These are phyloP conservation scores for Sebastes nivosus DNA, from an alignment of 2,797 vertebrate genomes.

Conservation along the genomic window DNA sequence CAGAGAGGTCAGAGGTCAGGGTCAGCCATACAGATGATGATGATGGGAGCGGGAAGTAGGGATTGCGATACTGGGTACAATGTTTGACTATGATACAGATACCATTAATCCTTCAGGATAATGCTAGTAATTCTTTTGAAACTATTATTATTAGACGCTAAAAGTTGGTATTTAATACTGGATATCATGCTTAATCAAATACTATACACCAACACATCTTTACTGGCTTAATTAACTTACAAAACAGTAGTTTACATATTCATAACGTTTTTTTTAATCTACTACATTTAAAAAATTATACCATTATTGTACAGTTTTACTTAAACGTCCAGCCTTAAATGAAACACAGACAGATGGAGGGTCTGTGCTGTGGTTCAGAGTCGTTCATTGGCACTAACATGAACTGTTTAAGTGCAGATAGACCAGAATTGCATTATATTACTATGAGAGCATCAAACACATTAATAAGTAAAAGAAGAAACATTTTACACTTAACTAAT, in stretches of 20 bases:
- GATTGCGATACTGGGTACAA: not conserved
- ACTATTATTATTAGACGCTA: not conserved
- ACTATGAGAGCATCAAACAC: not conserved
- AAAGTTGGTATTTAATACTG: not conserved
- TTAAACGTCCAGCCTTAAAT: not conserved
- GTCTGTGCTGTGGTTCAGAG: not conserved
- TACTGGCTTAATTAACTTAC: not conserved
- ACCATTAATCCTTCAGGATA: not conserved
- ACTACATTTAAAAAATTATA: not conserved
- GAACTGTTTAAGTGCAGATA: not conserved
- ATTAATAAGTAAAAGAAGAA: not conserved
- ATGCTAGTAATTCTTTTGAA: not conserved
- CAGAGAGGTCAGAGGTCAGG: constrained; percentile 47
- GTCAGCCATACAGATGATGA: constrained; percentile 21
- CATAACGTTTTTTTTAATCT: not conserved
- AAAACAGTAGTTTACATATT: not conserved
- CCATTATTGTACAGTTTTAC: not conserved
- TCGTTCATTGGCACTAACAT: not conserved
- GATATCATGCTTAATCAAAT: not conserved
- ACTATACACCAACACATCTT: not conserved
- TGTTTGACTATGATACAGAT: not conserved
- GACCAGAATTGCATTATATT: not conserved
- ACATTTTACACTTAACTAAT: not conserved
- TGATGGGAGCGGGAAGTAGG: not conserved
- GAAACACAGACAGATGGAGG: not conserved